Evolutionary conservation across 2,797 vertebrate species (phyloP).

Genomic region (Okamejei kenojei): DNA sequence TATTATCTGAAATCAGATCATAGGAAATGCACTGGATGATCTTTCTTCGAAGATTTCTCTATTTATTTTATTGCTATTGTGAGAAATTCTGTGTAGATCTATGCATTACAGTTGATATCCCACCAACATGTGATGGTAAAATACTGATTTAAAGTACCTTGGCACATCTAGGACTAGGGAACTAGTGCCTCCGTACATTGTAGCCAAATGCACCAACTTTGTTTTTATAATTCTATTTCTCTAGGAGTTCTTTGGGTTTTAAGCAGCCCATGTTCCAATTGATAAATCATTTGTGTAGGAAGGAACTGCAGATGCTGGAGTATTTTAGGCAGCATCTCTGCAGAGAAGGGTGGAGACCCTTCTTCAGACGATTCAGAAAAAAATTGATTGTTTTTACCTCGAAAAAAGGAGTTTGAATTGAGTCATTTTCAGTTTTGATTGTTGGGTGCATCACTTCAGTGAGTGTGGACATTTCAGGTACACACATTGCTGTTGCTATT

Average conservation of each 20-base stretch:
- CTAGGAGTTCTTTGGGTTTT: neutral
- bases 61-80: no score
- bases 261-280: neutral
- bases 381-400: neutral
- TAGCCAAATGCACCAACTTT: neutral
- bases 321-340: no score
- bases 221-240: neutral
- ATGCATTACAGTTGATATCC: neutral
- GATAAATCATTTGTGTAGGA: no score
- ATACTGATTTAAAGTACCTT: neutral
- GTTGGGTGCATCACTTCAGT: neutral
- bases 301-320: no score
- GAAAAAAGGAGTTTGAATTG: neutral
- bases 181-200: neutral
- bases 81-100: neutral
- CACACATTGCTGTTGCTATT: neutral
- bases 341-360: no score
- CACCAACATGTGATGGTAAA: neutral
- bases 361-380: neutral
- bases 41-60: neutral
- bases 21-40: neutral
- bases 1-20: neutral
- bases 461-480: neutral
- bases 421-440: slow-evolving; percentile 17
- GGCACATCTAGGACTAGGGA: neutral